Base-by-base conservation (phyloP, 2,797 vertebrate genomes). In the Acanthurus leucopareius region DNA sequence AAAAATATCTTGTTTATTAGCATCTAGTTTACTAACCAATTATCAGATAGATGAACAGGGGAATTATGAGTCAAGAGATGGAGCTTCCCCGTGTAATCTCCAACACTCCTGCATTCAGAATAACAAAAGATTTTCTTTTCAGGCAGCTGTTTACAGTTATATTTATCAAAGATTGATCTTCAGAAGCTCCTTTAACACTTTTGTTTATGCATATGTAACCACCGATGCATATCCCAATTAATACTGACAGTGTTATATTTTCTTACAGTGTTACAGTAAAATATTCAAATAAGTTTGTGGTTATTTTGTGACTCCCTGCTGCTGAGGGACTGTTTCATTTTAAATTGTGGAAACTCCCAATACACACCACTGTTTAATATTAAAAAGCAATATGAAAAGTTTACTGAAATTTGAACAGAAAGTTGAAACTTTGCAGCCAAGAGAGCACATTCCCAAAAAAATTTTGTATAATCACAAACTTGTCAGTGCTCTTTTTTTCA, bases 1-100 rank as follows among this genome's bases (percentile, higher is more conserved):
- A 81, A 86, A 68, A 53, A 60, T 3, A 57, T 63, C 74, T 75
- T 48, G 52, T 89, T 89, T 88, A 83, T 89, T 75, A 86, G 69
- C 8, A 5, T 77, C 66, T 77, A 79, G 74, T 84, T 90, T 86
- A 88, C 79, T 58, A 73, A 77, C 65, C 83, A 87, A 84, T 91
- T 85, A 87, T 82, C 52, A 79, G 79, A 83, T 68, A 83, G 75
- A 53, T 73, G 60, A 81, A 78, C 4, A 10, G 52, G 17, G 54
- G 67, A 64, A 79, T 82, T 65, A 60, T 15, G 40, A 68, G 54
- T 75, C 42, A 14, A 82, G 64, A 69, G 80, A 71, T 35, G 47
- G 10, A 44, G 42, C 66, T 68, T 47, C 51, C 54, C 45, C 47
- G 69, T 67, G 60, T 54, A 52, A 73, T 79, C 68, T 66, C 72